Conservation (phyloP, 2,797 vertebrate genomes). For the Syncerus caffer region DNA sequence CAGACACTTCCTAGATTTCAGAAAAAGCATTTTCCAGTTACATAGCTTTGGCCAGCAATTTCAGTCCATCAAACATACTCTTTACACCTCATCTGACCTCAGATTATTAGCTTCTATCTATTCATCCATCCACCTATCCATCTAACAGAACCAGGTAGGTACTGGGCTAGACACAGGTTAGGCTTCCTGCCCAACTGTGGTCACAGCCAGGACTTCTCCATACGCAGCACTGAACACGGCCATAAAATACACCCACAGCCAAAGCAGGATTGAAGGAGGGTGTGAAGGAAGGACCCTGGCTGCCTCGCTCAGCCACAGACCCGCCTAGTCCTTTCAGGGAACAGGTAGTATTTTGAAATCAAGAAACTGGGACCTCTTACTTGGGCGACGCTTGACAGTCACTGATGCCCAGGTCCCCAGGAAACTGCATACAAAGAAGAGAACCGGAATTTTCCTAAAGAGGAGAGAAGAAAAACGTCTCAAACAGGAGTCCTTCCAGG, state of each 20-base stretch:
- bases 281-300: not conserved
- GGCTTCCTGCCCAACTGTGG: not conserved
- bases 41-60: not conserved
- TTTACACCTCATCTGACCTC: not conserved
- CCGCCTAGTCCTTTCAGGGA: not conserved
- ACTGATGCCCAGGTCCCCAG: conserved; percentile 80
- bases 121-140: no score
- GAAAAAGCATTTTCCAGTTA: not conserved
- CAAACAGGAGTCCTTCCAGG: conserved; percentile 12
- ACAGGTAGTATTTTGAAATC: not conserved
- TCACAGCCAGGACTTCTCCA: not conserved
- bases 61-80: not conserved
- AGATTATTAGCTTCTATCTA: not conserved
- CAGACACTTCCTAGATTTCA: not conserved
- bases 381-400: conserved; percentile 83
- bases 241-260: not conserved
- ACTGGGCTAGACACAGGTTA: not conserved
- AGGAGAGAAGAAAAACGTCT: conserved; percentile 58
- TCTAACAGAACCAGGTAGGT: not conserved
- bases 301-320: not conserved
- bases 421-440: conserved; percentile 77
- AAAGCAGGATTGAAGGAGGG: not conserved
- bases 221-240: not conserved
- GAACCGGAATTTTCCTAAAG: conserved; percentile 82
- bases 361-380: conserved; percentile 79